phyloP scores from a whole-genome alignment of 53 echinoderm and acorn worm species.

The Temnopleurus reevesii region DNA sequence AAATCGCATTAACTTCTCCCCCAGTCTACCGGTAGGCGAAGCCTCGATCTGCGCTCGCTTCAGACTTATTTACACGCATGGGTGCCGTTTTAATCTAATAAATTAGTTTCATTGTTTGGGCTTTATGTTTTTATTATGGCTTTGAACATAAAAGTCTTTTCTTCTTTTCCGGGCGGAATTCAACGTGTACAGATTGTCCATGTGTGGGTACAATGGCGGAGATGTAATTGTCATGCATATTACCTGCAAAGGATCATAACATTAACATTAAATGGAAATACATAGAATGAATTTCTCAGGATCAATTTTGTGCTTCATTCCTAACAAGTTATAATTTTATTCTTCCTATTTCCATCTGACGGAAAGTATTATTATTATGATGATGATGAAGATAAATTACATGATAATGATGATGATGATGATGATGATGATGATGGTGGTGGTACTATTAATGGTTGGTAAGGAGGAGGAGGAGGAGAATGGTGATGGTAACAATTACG shows the following conservation, averaged over 20 bases:
- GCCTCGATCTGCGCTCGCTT: not conserved
- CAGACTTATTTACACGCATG: not conserved
- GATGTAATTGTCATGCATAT: too few species aligned
- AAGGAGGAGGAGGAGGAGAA: too few species aligned
- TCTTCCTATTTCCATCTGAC: too few species aligned
- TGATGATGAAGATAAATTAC: not conserved
- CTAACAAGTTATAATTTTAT: too few species aligned
- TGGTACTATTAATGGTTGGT: too few species aligned
- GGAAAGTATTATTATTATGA: not conserved
- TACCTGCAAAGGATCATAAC: too few species aligned
- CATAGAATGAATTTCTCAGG: too few species aligned
- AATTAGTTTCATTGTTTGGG: conserved; percentile 29
- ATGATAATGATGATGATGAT: not conserved
- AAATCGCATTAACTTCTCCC: conserved; percentile 44
- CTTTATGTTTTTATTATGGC: not conserved
- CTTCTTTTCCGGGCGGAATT: not conserved
- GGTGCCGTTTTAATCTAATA: conserved; percentile 30
- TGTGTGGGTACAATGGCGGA: not conserved
- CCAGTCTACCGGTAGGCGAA: not conserved
- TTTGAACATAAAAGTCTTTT: conserved; percentile 15
- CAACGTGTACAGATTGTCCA: not conserved
- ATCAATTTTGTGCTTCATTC: too few species aligned
- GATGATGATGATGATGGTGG: not conserved
- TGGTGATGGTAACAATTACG: too few species aligned
- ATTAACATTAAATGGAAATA: too few species aligned